Conservation (phyloP, 2,113 vertebrate genomes). For the Neoarius graeffei region DNA sequence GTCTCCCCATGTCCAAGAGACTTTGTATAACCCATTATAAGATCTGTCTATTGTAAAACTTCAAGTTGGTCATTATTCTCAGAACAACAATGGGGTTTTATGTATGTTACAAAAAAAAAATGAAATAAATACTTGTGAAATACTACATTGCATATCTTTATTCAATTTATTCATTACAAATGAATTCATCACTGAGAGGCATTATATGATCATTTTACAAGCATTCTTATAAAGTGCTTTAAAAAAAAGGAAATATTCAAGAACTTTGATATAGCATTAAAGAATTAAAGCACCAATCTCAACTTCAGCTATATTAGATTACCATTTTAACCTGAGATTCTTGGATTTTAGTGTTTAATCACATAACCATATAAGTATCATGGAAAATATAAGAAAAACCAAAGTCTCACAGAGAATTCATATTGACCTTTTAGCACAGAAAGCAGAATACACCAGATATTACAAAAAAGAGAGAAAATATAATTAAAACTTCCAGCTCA, state of each 20-base stretch:
- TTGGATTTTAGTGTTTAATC: neutral
- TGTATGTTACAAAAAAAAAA: neutral
- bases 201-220: slow-evolving; percentile 1
- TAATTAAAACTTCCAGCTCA: neutral
- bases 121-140: neutral
- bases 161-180: slow-evolving; percentile 31
- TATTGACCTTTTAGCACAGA: neutral
- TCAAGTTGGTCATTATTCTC: neutral
- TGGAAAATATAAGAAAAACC: neutral
- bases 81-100: neutral
- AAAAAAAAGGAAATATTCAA: neutral
- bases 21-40: neutral
- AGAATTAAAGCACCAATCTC: neutral
- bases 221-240: neutral
- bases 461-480: neutral
- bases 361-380: neutral
- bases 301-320: neutral
- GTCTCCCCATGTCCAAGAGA: neutral
- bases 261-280: neutral
- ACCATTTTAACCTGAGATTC: neutral
- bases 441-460: neutral
- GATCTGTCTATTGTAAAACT: neutral
- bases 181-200: neutral
- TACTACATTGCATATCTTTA: neutral
- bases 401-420: neutral